Base-by-base conservation (phyloP, 23 tunicate species). In the Aplidium turbinatum region DNA sequence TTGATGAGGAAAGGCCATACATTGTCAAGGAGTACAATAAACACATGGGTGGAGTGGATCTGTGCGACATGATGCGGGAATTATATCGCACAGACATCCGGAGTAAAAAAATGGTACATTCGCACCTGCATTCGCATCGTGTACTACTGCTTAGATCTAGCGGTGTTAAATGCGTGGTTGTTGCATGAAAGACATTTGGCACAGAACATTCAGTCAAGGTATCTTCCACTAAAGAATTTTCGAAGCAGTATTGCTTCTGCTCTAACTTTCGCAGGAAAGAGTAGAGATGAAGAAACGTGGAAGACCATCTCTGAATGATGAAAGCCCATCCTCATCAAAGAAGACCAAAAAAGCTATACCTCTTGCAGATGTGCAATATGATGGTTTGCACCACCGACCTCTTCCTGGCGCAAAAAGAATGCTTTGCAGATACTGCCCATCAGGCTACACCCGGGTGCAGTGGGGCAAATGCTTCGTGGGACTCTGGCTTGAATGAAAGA, bases 1-100 rank as follows among this genome's bases (percentile, higher is more conserved):
- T 66, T n/a, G 73, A 66, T 35, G 53, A 35, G 5, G 73, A 35
- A 23, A 35, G 73, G 52, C 73, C 52, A 13, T 23, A 66, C 29
- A 40, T 66, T 66, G 73, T 66, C 7, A 66, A 66, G 22, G 73
- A 66, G 38, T 66, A 38, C 30, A 66, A 23, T 23, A 51, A 66
- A 23, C 73, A 36, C 29, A 66, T 66, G 73, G 73, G 73, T 9
- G 73, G 73, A 35, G 73, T 66, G 6, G 73, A 40, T 52, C 52
- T 66, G 23, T 66, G 73, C 27, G 73, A 66, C 73, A 66, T 66
- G 52, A 35, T 66, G 73, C 16, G 3, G 29, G 73, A 62, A 62
- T 29, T 62, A 26, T 62, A 62, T 29, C 36, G 68, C 36, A 62
- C 68, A 24, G 68, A 30, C 73, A 66, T 66, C 51, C 36, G 73